Evolutionary conservation across 2,888 invertebrate genomes (phyloP), one percentile per base, ranked within the genome.

Genomic region (Schizotus pectinicornis): DNA sequence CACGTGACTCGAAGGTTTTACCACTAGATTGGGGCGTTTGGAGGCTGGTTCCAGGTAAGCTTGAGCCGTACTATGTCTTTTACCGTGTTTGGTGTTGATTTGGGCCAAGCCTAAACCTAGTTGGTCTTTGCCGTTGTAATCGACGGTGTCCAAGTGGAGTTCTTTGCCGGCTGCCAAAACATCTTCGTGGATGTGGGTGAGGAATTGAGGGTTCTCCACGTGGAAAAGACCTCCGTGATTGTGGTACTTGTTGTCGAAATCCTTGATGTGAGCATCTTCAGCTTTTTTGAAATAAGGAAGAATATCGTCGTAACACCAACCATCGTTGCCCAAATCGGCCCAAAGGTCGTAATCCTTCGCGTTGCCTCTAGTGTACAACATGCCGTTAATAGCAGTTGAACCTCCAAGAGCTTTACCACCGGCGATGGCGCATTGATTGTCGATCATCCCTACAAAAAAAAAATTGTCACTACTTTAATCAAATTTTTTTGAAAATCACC

Each of bases 361-460:
- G 67, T 86, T 83, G 7, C 90, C 91, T 58, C 90, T 80, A 0
- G 89, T 89, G 68, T 90, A 90, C 71, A 89, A 87, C 92, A 94
- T 91, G 68, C 88, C 88, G 73, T 93, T 93, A 7, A 92, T 79
- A 0, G 89, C 87, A 62, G 90, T 89, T 3, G 88, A 88, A 1
- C 94, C 94, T 6, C 94, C 94, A 74, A 94, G 84, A 0, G 91
- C 90, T 75, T 90, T 91, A 2, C 92, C 93, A 59, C 65, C 36
- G 57, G 64, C 57, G 8, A 68, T 56, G 1, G 62, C 56, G 42
- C 71, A 71, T 43, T 63, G 32, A 12, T 71, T 61, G 43, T 69
- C 62, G 39, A 61, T 58, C 48, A 65, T 64, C 30, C 72, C 71
- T 71, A 33, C n/a, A n/a, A n/a, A n/a, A n/a, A n/a, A n/a, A n/a